Evolutionary conservation across 2,797 vertebrate species (phyloP).

Genomic region (Chiloscyllium punctatum): DNA sequence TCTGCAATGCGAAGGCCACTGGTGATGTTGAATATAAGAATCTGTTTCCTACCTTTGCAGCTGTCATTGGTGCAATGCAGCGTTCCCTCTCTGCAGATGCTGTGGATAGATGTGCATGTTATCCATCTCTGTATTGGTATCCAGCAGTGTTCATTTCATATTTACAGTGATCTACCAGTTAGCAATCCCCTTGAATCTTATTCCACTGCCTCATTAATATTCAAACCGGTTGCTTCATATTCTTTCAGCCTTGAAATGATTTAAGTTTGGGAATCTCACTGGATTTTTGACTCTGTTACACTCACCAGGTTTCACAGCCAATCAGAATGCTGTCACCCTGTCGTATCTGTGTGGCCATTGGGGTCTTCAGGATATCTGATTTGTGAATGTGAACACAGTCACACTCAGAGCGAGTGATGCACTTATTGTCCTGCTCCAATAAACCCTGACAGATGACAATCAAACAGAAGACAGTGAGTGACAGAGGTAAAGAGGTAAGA

Average conservation of each 20-base stretch:
- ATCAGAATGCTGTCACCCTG: slow-evolving; percentile 56
- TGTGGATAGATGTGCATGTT: background rate
- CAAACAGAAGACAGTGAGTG: background rate
- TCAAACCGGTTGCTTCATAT: background rate
- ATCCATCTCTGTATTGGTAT: background rate
- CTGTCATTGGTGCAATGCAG: slow-evolving; percentile 63
- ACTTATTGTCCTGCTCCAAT: slow-evolving; percentile 68
- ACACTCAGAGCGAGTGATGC: slow-evolving; percentile 62
- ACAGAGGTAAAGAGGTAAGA: background rate
- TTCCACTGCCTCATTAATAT: too few relatives aligned
- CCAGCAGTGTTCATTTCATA: too few relatives aligned
- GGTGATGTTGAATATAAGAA: background rate
- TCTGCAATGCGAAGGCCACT: background rate
- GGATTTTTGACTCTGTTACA: background rate
- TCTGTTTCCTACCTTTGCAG: slow-evolving; percentile 54
- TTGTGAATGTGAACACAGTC: slow-evolving; percentile 61
- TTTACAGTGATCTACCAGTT: background rate
- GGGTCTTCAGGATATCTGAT: slow-evolving; percentile 41
- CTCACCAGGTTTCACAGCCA: slow-evolving; percentile 80
- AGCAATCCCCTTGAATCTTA: too few relatives aligned
- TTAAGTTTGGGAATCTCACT: background rate
- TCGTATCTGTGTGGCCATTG: slow-evolving; percentile 50
- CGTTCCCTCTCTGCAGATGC: slow-evolving; percentile 20
- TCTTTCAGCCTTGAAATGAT: background rate
- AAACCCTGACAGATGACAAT: slow-evolving; percentile 53